A percentile compares a stretch with the other conserved stretches of the same genome.
phyloP scores from a whole-genome alignment of 2,797 vertebrate species.

The Triplophysa bombifrons region DNA sequence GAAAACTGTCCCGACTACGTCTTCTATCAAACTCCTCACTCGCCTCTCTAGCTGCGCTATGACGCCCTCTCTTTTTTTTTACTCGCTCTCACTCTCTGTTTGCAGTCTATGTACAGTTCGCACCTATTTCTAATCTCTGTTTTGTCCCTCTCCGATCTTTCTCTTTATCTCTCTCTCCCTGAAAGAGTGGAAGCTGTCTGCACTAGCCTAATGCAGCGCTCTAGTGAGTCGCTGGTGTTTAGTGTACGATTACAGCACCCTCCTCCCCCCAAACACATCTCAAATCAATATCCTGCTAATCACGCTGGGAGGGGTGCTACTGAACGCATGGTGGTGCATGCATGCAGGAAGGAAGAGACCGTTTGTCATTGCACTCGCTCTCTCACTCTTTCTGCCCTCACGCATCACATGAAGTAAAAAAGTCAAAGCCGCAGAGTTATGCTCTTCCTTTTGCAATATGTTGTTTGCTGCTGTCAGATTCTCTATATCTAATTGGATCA shows the following conservation, averaged over 20 bases:
- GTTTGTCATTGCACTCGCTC: slow-evolving; percentile 81
- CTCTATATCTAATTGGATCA: slow-evolving; percentile 3
- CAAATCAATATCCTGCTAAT: slow-evolving; percentile 93
- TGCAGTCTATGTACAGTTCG: slow-evolving; percentile 36
- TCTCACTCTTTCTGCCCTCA: slow-evolving; percentile 43
- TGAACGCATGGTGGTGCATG: slow-evolving; percentile 79
- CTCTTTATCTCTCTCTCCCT: slow-evolving; percentile 44
- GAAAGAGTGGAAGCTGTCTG: slow-evolving; percentile 62
- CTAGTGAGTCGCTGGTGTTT: slow-evolving; percentile 73
- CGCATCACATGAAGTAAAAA: slow-evolving; percentile 41
- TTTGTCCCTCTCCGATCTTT: slow-evolving; percentile 53
- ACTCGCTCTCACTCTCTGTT: slow-evolving; percentile 38
- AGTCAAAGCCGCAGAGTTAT: slow-evolving; percentile 42
- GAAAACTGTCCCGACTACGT: background rate
- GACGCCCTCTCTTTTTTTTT: slow-evolving; percentile 32
- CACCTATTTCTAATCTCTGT: slow-evolving; percentile 51
- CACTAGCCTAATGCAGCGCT: slow-evolving; percentile 66
- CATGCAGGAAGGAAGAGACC: slow-evolving; percentile 84
- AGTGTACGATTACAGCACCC: slow-evolving; percentile 85
- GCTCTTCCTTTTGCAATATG: slow-evolving; percentile 53
- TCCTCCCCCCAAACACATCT: slow-evolving; percentile 72
- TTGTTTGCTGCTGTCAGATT: slow-evolving; percentile 24
- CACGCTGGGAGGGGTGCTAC: slow-evolving; percentile 77
- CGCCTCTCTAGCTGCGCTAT: slow-evolving; percentile 9
- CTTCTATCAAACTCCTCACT: slow-evolving; percentile 29